A percentile compares a stretch with the other conserved stretches of the same genome.
phyloP scores from a whole-genome alignment of 2,113 vertebrate species.

The Dasyornis broadbenti region DNA sequence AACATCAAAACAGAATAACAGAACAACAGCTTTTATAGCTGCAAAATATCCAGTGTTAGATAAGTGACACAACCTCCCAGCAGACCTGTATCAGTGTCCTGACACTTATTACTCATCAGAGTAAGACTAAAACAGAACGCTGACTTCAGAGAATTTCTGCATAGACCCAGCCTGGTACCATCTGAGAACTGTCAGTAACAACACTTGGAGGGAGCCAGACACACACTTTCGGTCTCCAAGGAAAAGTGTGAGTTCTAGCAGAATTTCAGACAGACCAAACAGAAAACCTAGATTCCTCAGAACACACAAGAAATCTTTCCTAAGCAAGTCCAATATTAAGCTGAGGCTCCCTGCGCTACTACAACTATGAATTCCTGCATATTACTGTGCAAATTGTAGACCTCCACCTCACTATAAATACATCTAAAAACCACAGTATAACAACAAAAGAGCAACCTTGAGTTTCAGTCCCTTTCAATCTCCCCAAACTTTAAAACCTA shows the following conservation, averaged over 20 bases:
- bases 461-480: not conserved
- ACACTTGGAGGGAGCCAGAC: not conserved
- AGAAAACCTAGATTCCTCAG: not conserved
- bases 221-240: not conserved
- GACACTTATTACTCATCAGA: not conserved
- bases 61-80: not conserved
- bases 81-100: not conserved
- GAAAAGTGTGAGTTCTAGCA: not conserved
- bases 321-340: rapidly evolving
- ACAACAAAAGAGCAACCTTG: not conserved
- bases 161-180: not conserved
- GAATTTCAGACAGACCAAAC: not conserved
- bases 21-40: not conserved
- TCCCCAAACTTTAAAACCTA: not conserved
- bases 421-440: rapidly evolving
- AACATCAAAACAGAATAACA: not conserved
- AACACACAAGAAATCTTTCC: not conserved
- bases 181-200: not conserved
- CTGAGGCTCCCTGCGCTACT: not conserved
- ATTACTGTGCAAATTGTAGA: not conserved
- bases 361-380: rapidly evolving
- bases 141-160: not conserved
- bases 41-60: not conserved
- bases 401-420: not conserved
- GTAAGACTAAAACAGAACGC: not conserved